These are phyloP conservation scores for Lymantria dispar DNA, from an alignment of 2,888 invertebrate genomes.

Conservation along the genomic window DNA sequence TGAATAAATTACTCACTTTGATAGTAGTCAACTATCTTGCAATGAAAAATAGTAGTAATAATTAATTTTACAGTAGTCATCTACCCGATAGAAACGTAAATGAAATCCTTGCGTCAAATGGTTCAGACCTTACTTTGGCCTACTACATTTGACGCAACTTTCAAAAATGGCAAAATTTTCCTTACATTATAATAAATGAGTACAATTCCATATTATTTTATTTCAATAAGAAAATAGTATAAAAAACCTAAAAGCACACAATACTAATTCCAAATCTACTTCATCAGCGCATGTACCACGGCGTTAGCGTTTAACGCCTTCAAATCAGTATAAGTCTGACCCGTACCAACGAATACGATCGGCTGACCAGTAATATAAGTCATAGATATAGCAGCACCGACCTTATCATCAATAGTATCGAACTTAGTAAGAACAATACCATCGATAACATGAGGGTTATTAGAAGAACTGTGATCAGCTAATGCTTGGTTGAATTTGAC, in stretches of 20 bases:
- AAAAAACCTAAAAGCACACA: conserved; percentile 21
- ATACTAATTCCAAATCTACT: conserved; percentile 72
- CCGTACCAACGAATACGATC: conserved; percentile 99
- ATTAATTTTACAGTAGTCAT: too few relatives aligned
- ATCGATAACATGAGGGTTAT: conserved; percentile 95
- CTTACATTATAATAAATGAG: too few relatives aligned
- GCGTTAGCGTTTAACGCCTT: conserved; percentile 98
- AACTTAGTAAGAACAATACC: conserved; percentile 99
- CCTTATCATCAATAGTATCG: conserved; percentile 99
- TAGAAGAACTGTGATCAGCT: conserved; percentile 92
- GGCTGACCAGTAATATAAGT: conserved; percentile 99
- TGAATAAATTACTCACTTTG: too few relatives aligned
- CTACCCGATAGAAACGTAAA: too few relatives aligned
- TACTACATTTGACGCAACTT: too few relatives aligned
- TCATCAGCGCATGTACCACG: conserved; percentile 97
- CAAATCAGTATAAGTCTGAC: conserved; percentile 99
- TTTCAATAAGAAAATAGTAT: background rate
- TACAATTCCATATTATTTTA: background rate
- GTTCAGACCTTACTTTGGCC: too few relatives aligned
- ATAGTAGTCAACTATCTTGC: too few relatives aligned
- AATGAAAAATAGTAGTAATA: too few relatives aligned
- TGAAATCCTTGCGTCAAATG: too few relatives aligned
- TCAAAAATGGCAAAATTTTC: too few relatives aligned
- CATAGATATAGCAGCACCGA: conserved; percentile 99
- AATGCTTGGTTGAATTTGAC: conserved; percentile 99